phyloP scores from a whole-genome alignment of 2,113 vertebrate species.

The Chloebia gouldiae region DNA sequence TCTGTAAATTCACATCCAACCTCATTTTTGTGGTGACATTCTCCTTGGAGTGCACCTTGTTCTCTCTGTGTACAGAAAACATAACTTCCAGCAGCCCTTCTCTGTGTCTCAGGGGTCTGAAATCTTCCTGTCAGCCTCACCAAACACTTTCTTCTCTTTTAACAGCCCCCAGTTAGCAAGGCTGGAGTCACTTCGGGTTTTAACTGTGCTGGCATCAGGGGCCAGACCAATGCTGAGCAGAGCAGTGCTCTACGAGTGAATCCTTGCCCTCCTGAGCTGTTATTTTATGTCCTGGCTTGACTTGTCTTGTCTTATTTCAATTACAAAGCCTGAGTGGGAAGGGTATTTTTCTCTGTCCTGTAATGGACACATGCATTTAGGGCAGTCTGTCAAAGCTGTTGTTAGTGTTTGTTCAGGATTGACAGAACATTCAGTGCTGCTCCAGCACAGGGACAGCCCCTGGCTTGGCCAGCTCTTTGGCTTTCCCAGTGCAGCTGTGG shows the following conservation, averaged over 20 bases:
- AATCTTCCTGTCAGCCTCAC: background rate
- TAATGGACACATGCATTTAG: background rate
- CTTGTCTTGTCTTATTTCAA: background rate
- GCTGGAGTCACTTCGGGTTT: background rate
- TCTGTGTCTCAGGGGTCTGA: background rate
- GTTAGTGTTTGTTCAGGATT: background rate
- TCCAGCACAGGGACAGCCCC: background rate
- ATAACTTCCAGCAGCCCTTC: background rate
- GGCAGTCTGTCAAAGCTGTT: background rate
- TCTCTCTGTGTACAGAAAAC: background rate
- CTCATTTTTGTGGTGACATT: background rate
- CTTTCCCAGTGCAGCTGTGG: background rate
- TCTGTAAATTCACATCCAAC: background rate
- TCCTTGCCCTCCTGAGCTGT: background rate
- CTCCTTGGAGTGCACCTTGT: background rate
- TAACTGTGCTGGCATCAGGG: background rate
- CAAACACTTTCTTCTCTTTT: background rate
- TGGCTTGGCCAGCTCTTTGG: background rate
- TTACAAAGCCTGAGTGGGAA: background rate
- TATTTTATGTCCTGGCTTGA: slow-evolving; percentile 32
- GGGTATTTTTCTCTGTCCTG: slow-evolving; percentile 27
- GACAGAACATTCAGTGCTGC: slow-evolving; percentile 26
- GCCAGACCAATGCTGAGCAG: background rate
- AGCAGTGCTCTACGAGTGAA: background rate
- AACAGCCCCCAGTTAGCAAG: background rate